Evolutionary conservation across 1,140 invertebrate species (phyloP).

Genomic region (Homalodisca vitripennis): DNA sequence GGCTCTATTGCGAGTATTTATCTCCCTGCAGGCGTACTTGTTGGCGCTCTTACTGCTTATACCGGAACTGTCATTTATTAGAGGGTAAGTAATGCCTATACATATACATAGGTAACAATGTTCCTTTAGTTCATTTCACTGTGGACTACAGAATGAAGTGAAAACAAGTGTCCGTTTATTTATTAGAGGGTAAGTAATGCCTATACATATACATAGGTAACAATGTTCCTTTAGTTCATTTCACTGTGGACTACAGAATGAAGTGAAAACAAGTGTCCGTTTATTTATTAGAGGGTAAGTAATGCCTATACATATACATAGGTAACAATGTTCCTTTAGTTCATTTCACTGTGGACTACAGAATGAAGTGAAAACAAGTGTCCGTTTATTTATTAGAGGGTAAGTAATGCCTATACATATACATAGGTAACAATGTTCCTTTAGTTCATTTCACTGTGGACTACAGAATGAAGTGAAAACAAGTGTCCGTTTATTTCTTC

Average conservation of each 20-base stretch:
- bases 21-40: not conserved
- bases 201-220: not conserved
- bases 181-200: not conserved
- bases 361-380: no score
- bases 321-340: no score
- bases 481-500: no score
- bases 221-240: not conserved
- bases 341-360: no score
- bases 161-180: not conserved
- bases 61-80: slow-evolving; percentile 7
- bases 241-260: not conserved
- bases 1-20: slow-evolving; percentile 5
- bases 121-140: not conserved
- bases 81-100: not conserved
- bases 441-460: no score
- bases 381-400: no score
- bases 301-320: no score
- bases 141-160: not conserved
- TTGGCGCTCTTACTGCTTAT: not conserved
- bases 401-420: no score
- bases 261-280: no score
- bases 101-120: not conserved
- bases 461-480: no score
- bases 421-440: no score
- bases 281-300: no score